These are phyloP conservation scores for Syngnathus floridae DNA, from an alignment of 2,113 vertebrate genomes.

Conservation along the genomic window DNA sequence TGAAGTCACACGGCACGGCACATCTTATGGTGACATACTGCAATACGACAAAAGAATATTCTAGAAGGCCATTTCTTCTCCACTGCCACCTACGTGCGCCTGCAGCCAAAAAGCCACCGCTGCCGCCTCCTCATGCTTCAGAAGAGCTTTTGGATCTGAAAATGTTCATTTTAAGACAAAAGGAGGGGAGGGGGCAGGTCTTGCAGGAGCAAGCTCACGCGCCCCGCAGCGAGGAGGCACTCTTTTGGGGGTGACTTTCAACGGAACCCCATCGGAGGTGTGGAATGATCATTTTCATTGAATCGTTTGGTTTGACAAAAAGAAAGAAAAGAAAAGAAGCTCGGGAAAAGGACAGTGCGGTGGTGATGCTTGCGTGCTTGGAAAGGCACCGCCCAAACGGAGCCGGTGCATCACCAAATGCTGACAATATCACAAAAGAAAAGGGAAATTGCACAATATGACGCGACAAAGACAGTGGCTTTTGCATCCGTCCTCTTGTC, in stretches of 20 bases:
- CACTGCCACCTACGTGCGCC: slow-evolving; percentile 83
- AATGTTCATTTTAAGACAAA: slow-evolving; percentile 39
- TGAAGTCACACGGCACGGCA: slow-evolving; percentile 4
- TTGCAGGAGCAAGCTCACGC: slow-evolving; percentile 43
- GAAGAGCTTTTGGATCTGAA: neutral
- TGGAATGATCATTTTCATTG: too few relatives aligned
- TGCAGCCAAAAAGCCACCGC: slow-evolving; percentile 33
- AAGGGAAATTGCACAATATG: neutral
- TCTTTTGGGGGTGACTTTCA: neutral
- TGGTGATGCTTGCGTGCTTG: slow-evolving; percentile 3
- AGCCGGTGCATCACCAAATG: slow-evolving; percentile 10
- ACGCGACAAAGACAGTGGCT: slow-evolving; percentile 2
- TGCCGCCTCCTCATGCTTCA: neutral
- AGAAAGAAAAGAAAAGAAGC: too few relatives aligned
- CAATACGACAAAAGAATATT: slow-evolving; percentile 99
- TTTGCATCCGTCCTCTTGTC: neutral
- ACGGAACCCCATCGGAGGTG: neutral
- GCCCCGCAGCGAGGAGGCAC: slow-evolving; percentile 24
- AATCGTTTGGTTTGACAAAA: too few relatives aligned
- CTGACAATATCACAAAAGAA: slow-evolving; percentile 2
- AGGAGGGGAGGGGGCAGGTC: slow-evolving; percentile 2
- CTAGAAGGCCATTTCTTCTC: slow-evolving; percentile 83
- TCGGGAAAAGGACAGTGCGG: too few relatives aligned
- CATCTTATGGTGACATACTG: slow-evolving; percentile 68
- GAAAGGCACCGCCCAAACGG: slow-evolving; percentile 74